Base-by-base conservation (phyloP, 2,113 vertebrate species). In the Crotophaga sulcirostris region DNA sequence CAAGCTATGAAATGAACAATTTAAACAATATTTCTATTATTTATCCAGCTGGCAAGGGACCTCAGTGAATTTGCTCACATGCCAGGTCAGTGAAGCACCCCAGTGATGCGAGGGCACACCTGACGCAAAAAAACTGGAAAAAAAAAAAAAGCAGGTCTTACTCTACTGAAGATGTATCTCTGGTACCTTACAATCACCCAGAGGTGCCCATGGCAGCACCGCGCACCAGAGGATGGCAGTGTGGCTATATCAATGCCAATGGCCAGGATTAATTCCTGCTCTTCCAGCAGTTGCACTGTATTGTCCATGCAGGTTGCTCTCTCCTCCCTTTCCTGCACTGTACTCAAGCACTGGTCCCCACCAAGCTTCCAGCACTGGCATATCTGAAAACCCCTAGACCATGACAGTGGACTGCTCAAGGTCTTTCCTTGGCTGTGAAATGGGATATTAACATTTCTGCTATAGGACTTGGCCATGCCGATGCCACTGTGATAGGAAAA, bases 201-300 rank as follows among this genome's bases (percentile, higher is more conserved):
- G 56, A 54, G n/a, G 5, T 13, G 38, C 34, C 42, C 11, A 2
- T 7, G 15, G 73, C 17, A 55, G 40, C 1, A 5, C 44, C 18
- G 33, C 33, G 33, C 33, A 13, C 33, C 34, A 9, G 60, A 15
- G n/a, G 23, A 21, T 2, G 42, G 58, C 80, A 47, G 36, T 3
- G 1, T 3, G 42, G 40, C 44, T 14, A 2, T 13, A 29, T 1
- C 40, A 34, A n/a, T 10, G 29, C 28, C 0, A 0, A 5, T 5
- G 55, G 34, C 34, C 49, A 26, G 20, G 21, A 23, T 6, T 33
- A 17, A 20, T 7, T 14, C 2, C 10, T 10, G 16, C 33, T 70
- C 26, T 25, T 26, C 19, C 40, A 15, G 38, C 42, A 25, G 26
- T 18, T 25, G 40, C 6, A 1, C 26, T 2, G 2, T 56, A 12